These are phyloP conservation scores for Mycetomoellerius zeteki DNA, from an alignment of 1,140 invertebrate genomes.

Conservation along the genomic window DNA sequence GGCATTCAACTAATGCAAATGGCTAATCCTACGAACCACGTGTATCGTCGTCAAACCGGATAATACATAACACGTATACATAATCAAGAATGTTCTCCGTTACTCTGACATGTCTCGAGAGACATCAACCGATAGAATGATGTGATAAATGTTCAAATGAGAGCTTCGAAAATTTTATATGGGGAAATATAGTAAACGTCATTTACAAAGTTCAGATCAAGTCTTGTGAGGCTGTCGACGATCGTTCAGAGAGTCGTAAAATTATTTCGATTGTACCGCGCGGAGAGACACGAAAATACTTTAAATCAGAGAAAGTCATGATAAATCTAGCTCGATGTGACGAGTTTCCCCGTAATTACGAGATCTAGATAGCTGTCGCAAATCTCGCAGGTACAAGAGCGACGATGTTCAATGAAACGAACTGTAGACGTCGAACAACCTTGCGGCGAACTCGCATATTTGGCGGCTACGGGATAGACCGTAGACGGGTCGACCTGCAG, in stretches of 20 bases:
- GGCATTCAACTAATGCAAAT: slow-evolving; percentile 32
- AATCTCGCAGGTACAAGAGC: slow-evolving; percentile 6
- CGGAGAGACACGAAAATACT: neutral
- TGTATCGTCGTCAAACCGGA: slow-evolving; percentile 20
- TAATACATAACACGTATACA: slow-evolving; percentile 1
- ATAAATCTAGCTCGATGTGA: neutral
- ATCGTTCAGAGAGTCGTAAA: slow-evolving; percentile 3
- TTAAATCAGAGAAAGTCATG: neutral
- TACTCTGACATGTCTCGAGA: slow-evolving; percentile 4
- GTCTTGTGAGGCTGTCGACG: neutral
- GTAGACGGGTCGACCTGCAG: slow-evolving; percentile 61
- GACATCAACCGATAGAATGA: neutral
- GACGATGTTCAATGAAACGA: neutral
- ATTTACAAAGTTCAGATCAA: slow-evolving; percentile 24
- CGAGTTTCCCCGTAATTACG: neutral
- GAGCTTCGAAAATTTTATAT: slow-evolving; percentile 7
- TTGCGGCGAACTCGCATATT: slow-evolving; percentile 51
- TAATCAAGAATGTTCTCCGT: slow-evolving; percentile 19
- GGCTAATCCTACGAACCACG: neutral
- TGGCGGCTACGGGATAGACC: slow-evolving; percentile 29
- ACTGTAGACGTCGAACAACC: slow-evolving; percentile 4
- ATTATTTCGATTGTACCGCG: slow-evolving; percentile 6
- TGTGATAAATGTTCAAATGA: neutral
- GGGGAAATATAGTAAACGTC: slow-evolving; percentile 21
- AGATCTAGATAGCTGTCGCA: neutral